Evolutionary conservation across 2,888 invertebrate genomes (phyloP).

Genomic region (Entomobrya multifasciata): DNA sequence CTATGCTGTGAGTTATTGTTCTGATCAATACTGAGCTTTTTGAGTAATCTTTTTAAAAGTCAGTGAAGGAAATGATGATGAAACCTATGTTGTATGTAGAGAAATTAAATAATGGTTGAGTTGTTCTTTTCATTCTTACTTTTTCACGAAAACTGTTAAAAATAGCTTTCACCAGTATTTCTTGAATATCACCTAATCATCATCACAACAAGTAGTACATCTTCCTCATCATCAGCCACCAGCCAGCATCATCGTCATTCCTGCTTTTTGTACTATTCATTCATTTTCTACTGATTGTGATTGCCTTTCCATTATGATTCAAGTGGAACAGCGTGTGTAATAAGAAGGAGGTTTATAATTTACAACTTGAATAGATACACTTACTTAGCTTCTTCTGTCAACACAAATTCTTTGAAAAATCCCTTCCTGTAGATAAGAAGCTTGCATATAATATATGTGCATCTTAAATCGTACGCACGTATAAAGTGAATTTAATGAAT

Average conservation of each 20-base stretch:
- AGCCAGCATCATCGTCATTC: too few relatives aligned
- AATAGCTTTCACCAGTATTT: constrained; percentile 71
- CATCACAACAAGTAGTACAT: not conserved
- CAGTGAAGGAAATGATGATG: constrained; percentile 45
- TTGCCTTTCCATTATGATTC: too few relatives aligned
- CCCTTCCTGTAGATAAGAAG: constrained; percentile 31
- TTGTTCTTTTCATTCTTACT: constrained; percentile 57
- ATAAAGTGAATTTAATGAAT: constrained; percentile 44
- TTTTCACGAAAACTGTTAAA: constrained; percentile 48
- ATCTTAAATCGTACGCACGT: too few relatives aligned
- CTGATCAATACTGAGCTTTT: too few relatives aligned
- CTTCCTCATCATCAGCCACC: constrained; percentile 24
- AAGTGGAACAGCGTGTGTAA: constrained; percentile 62
- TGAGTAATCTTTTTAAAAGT: constrained; percentile 14
- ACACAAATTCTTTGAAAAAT: constrained; percentile 26
- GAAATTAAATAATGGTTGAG: constrained; percentile 69
- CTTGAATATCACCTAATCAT: constrained; percentile 35
- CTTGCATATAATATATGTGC: too few relatives aligned
- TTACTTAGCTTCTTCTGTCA: too few relatives aligned
- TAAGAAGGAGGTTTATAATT: constrained; percentile 20
- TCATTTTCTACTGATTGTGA: constrained; percentile 26
- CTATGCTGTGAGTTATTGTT: too few relatives aligned
- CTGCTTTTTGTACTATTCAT: constrained; percentile 44
- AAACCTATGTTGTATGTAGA: constrained; percentile 60
- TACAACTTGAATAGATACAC: not conserved